phyloP scores from a whole-genome alignment of 2,797 vertebrate species.

The Enteromius radiatus region DNA sequence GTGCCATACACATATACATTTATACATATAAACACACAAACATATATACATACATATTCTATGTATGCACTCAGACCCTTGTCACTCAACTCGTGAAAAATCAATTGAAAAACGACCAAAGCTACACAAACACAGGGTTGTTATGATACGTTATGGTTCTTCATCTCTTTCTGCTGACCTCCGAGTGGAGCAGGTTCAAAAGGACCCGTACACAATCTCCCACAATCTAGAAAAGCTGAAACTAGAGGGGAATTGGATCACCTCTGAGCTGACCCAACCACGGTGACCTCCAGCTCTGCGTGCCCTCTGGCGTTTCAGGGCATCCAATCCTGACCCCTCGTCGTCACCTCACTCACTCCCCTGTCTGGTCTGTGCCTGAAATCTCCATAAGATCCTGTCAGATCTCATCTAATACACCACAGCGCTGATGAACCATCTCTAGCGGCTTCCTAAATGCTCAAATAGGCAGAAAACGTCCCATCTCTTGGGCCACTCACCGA shows the following conservation, averaged over 20 bases:
- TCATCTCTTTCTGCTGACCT: slow-evolving; percentile 78
- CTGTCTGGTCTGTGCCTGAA: slow-evolving; percentile 74
- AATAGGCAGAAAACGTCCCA: slow-evolving; percentile 37
- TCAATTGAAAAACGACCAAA: slow-evolving; percentile 39
- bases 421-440: slow-evolving; percentile 13
- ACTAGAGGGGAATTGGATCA: slow-evolving; percentile 84
- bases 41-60: slow-evolving; percentile 14
- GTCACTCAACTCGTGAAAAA: slow-evolving; percentile 34
- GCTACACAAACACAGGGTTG: slow-evolving; percentile 49
- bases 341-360: slow-evolving; percentile 46
- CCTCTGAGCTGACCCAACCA: slow-evolving; percentile 79
- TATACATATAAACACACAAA: slow-evolving; percentile 2
- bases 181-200: slow-evolving; percentile 74
- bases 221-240: slow-evolving; percentile 67
- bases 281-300: slow-evolving; percentile 70
- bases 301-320: slow-evolving; percentile 71
- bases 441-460: slow-evolving; percentile 37
- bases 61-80: slow-evolving; percentile 31
- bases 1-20: slow-evolving; percentile 35
- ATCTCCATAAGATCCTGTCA: slow-evolving; percentile 85
- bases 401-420: slow-evolving; percentile 68
- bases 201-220: slow-evolving; percentile 80
- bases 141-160: slow-evolving; percentile 65
- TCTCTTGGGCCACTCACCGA: neutral
- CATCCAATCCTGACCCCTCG: slow-evolving; percentile 62